A percentile compares a stretch with the other conserved stretches of the same genome.
These are phyloP conservation scores for Bovichtus variegatus DNA, from an alignment of 2,797 vertebrate species.

Conservation along the genomic window DNA sequence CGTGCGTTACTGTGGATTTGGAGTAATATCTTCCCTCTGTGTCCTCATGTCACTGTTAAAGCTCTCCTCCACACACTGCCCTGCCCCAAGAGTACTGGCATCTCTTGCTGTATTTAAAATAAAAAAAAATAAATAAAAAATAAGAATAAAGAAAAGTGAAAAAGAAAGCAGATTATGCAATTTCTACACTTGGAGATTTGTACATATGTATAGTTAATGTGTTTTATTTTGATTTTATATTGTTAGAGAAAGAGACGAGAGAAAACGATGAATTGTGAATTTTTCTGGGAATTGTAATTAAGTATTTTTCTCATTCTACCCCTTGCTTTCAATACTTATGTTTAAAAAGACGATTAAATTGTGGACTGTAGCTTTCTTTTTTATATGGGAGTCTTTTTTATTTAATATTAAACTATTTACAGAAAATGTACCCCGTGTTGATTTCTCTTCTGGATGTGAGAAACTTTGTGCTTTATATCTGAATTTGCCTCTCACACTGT, in stretches of 20 bases:
- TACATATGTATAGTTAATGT: constrained; percentile 92
- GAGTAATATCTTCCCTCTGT: constrained; percentile 66
- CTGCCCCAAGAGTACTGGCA: constrained; percentile 81
- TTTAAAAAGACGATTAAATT: constrained; percentile 84
- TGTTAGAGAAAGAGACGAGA: constrained; percentile 82
- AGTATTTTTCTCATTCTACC: constrained; percentile 86
- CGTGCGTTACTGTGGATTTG: constrained; percentile 74
- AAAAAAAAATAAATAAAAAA: constrained; percentile 40
- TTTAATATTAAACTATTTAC: constrained; percentile 89
- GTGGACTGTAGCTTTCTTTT: constrained; percentile 89
- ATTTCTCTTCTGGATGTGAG: constrained; percentile 37
- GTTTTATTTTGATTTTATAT: constrained; percentile 91
- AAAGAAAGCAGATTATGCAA: constrained; percentile 91
- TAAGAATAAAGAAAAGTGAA: constrained; percentile 76
- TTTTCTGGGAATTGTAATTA: constrained; percentile 86
- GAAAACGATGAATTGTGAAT: constrained; percentile 83
- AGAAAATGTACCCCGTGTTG: constrained; percentile 72
- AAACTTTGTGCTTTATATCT: not conserved
- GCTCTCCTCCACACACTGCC: constrained; percentile 75
- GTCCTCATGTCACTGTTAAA: constrained; percentile 71
- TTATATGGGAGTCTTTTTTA: constrained; percentile 88
- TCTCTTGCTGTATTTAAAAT: constrained; percentile 87
- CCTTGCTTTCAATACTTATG: constrained; percentile 84
- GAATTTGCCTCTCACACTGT: not conserved
- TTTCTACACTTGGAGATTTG: constrained; percentile 90